phyloP scores from a whole-genome alignment of 2,113 vertebrate species.

The Carassius carassius region DNA sequence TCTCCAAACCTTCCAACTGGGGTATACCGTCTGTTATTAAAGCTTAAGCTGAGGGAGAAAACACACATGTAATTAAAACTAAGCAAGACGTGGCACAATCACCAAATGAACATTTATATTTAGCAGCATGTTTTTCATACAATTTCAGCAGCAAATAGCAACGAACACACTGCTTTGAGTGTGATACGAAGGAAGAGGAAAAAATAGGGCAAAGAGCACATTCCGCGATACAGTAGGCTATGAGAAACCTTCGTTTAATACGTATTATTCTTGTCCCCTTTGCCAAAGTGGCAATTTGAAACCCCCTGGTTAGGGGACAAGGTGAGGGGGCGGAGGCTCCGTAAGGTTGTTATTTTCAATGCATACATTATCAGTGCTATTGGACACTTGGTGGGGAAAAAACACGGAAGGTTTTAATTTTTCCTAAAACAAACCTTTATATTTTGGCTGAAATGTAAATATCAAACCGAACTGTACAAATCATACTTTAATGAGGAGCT shows the following conservation, averaged over 20 bases:
- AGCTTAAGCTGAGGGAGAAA: background rate
- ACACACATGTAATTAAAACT: background rate
- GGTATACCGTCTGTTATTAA: too few species aligned
- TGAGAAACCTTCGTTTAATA: conserved; percentile 74
- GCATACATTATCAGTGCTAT: conserved; percentile 57
- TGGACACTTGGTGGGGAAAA: conserved; percentile 45
- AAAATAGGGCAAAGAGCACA: conserved; percentile 73
- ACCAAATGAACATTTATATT: background rate
- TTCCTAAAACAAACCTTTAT: background rate
- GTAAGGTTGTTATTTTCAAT: conserved; percentile 63
- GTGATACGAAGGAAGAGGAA: conserved; percentile 61
- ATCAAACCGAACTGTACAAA: background rate
- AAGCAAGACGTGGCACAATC: background rate
- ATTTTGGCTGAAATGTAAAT: background rate
- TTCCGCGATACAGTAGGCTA: conserved; percentile 66
- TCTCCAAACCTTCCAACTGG: background rate
- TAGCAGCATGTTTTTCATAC: conserved; percentile 32
- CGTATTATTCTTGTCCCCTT: conserved; percentile 72
- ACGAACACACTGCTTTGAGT: conserved; percentile 34
- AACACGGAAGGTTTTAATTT: conserved; percentile 5
- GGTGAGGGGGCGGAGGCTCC: conserved; percentile 57
- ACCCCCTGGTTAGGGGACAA: conserved; percentile 58
- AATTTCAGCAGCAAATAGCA: conserved; percentile 29
- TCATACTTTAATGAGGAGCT: background rate
- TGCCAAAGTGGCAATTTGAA: conserved; percentile 72